phyloP scores from a whole-genome alignment of 2,888 invertebrate genomes.

The Zygogramma bicolorata region DNA sequence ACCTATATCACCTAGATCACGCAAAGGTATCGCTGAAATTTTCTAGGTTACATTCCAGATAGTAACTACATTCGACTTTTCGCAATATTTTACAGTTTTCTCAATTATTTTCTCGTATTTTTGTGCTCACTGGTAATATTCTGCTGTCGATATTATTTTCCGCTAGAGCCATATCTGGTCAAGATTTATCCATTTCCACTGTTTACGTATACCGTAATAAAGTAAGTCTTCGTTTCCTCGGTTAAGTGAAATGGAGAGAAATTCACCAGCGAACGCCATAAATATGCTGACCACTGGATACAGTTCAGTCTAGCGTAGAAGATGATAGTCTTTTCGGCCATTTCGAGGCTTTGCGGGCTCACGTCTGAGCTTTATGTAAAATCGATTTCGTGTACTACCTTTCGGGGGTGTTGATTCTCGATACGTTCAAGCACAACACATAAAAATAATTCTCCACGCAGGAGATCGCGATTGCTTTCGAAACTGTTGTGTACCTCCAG shows the following conservation, averaged over 20 bases:
- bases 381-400: constrained; percentile 29
- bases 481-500: too few relatives aligned
- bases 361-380: constrained; percentile 33
- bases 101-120: too few relatives aligned
- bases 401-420: constrained; percentile 25
- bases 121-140: too few relatives aligned
- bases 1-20: too few relatives aligned
- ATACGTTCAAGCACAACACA: neutral
- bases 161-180: neutral
- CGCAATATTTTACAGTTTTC: too few relatives aligned
- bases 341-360: constrained; percentile 58
- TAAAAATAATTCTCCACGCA: neutral
- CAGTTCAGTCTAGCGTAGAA: constrained; percentile 56
- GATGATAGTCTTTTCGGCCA: constrained; percentile 64
- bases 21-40: too few relatives aligned
- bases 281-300: constrained; percentile 61
- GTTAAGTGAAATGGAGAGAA: constrained; percentile 14
- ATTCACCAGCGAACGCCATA: constrained; percentile 48
- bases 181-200: neutral
- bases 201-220: neutral
- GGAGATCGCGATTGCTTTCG: neutral
- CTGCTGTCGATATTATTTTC: neutral
- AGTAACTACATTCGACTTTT: too few relatives aligned
- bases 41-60: too few relatives aligned
- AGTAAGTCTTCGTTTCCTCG: neutral